These are phyloP conservation scores for Noctuana brunneofusca DNA, from an alignment of 2,888 invertebrate genomes.

Conservation along the genomic window DNA sequence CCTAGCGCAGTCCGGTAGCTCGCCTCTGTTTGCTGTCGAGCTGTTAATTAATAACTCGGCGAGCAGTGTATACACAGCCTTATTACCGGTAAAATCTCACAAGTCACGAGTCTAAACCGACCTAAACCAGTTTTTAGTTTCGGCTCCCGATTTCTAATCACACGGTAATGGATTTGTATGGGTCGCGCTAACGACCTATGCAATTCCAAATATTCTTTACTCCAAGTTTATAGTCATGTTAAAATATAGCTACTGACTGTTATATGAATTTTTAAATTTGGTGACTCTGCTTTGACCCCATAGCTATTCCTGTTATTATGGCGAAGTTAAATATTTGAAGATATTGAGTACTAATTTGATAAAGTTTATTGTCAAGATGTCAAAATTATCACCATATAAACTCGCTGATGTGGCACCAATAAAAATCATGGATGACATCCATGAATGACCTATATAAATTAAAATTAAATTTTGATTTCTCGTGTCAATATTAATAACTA, in stretches of 20 bases:
- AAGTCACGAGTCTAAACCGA: slow-evolving; percentile 76
- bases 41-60: slow-evolving; percentile 82
- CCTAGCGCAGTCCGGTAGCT: slow-evolving; percentile 78
- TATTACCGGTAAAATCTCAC: slow-evolving; percentile 82
- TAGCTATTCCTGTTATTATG: too few species aligned
- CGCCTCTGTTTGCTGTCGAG: slow-evolving; percentile 80
- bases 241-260: neutral
- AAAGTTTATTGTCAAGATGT: too few species aligned
- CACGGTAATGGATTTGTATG: slow-evolving; percentile 56
- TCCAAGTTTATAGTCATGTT: neutral
- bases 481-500: too few species aligned
- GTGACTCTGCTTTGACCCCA: too few species aligned
- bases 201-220: slow-evolving; percentile 11
- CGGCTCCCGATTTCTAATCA: slow-evolving; percentile 70
- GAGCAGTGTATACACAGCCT: slow-evolving; percentile 79
- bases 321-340: too few species aligned
- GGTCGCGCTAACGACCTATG: slow-evolving; percentile 42
- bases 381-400: too few species aligned
- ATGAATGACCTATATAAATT: too few species aligned
- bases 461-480: too few species aligned
- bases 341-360: too few species aligned
- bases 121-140: slow-evolving; percentile 68
- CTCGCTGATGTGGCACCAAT: too few species aligned
- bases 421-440: too few species aligned
- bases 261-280: neutral